These are phyloP conservation scores for Semicossyphus pulcher DNA, from an alignment of 2,113 vertebrate species.

Conservation along the genomic window DNA sequence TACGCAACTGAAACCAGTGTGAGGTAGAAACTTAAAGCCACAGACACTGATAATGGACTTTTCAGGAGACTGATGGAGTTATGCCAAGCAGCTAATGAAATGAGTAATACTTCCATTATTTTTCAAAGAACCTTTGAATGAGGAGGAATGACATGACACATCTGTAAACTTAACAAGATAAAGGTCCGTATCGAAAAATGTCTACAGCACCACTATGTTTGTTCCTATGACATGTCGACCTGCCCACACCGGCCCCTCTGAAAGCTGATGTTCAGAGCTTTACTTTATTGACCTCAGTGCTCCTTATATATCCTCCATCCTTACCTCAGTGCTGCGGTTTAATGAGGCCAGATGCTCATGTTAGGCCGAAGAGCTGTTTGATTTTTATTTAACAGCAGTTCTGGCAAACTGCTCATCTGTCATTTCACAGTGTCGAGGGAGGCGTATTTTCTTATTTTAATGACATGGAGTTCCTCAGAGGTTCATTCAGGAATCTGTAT, in stretches of 20 bases:
- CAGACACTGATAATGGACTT: too few species aligned
- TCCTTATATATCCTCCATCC: conserved; percentile 17
- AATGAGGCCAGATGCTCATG: neutral
- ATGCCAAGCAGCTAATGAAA: too few species aligned
- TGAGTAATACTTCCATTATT: too few species aligned
- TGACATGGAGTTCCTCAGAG: neutral
- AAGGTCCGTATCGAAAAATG: conserved; percentile 1
- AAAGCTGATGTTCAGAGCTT: conserved; percentile 2
- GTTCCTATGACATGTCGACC: conserved; percentile 13
- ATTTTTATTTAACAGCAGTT: too few species aligned
- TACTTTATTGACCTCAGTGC: conserved; percentile 11
- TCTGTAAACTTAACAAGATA: too few species aligned
- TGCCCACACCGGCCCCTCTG: conserved; percentile 8
- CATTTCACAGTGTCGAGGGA: conserved; percentile 41
- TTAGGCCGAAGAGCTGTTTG: neutral
- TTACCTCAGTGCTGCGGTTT: neutral
- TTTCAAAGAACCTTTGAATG: too few species aligned
- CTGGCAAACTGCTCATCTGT: conserved; percentile 35
- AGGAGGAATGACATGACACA: too few species aligned
- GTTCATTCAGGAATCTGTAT: neutral
- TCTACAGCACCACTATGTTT: neutral
- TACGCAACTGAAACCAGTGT: too few species aligned
- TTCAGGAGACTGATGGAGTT: too few species aligned
- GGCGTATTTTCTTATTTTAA: conserved; percentile 1
- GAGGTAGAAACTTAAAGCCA: too few species aligned